These are phyloP conservation scores for Tachysurus vachellii DNA, from an alignment of 2,113 vertebrate species.

Conservation along the genomic window DNA sequence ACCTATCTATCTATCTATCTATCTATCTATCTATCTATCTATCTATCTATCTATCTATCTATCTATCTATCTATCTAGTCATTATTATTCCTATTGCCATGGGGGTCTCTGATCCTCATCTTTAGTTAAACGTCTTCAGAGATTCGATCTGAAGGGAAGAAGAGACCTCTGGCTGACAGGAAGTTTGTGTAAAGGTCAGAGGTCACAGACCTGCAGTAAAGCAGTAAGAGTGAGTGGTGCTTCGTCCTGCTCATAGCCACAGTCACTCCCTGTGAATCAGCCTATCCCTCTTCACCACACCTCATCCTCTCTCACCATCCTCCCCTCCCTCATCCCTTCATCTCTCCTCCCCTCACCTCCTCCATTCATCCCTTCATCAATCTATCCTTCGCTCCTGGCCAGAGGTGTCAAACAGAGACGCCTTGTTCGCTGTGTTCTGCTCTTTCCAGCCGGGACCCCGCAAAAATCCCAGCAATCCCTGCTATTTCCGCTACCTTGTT, in stretches of 20 bases:
- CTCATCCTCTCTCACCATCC: slow-evolving; percentile 19
- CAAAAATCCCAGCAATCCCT: slow-evolving; percentile 78
- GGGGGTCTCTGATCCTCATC: no score
- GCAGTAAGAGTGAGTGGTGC: neutral
- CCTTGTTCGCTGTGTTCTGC: slow-evolving; percentile 64
- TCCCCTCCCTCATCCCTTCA: slow-evolving; percentile 29
- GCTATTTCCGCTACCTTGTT: slow-evolving; percentile 80
- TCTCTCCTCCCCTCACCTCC: slow-evolving; percentile 2
- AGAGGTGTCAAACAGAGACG: slow-evolving; percentile 69
- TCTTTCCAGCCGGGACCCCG: slow-evolving; percentile 69
- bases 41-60: neutral
- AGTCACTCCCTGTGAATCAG: slow-evolving; percentile 38
- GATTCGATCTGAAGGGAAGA: no score
- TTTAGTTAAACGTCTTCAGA: no score
- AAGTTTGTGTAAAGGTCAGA: slow-evolving; percentile 5
- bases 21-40: neutral
- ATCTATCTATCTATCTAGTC: neutral
- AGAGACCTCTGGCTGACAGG: neutral
- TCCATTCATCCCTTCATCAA: slow-evolving; percentile 23
- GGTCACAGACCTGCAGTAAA: slow-evolving; percentile 49
- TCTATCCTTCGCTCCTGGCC: slow-evolving; percentile 57
- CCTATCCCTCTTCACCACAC: slow-evolving; percentile 48
- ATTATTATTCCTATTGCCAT: no score
- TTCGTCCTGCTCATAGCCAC: neutral
- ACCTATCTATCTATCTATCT: neutral